phyloP scores from a whole-genome alignment of 2,888 invertebrate genomes.

The Octonoba sinensis region DNA sequence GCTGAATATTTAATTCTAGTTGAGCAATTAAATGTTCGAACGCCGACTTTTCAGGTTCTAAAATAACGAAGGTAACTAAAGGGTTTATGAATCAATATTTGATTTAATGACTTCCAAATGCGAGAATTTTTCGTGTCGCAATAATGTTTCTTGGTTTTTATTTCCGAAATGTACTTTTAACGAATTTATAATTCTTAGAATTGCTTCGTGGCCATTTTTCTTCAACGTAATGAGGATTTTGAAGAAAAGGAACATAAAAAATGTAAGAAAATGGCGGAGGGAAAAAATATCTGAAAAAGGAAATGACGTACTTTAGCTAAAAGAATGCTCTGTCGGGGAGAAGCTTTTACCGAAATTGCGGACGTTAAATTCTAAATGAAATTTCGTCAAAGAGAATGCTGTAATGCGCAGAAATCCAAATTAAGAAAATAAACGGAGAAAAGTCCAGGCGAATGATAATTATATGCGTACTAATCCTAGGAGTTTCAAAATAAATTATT shows the following conservation, averaged over 20 bases:
- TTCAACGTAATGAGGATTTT: conserved; percentile 11
- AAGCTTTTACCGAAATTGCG: conserved; percentile 2
- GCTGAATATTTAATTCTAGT: conserved; percentile 5
- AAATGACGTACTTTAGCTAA: conserved; percentile 9
- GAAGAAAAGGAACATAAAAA: neutral
- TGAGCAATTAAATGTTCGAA: neutral
- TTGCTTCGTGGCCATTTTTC: conserved; percentile 19
- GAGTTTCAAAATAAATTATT: too few species aligned
- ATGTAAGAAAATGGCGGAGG: neutral
- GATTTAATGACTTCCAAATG: conserved; percentile 22
- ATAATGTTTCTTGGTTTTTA: conserved; percentile 18
- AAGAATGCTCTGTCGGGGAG: conserved; percentile 10
- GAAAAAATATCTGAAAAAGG: conserved; percentile 11
- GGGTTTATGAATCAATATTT: conserved; percentile 46
- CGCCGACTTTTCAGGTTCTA: neutral
- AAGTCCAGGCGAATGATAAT: too few species aligned
- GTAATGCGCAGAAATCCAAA: conserved; percentile 4
- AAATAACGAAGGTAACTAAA: conserved; percentile 25
- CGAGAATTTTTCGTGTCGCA: conserved; percentile 26
- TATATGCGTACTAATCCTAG: too few species aligned
- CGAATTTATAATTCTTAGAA: conserved; percentile 10
- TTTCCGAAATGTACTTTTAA: conserved; percentile 13
- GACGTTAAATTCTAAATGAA: conserved; percentile 17
- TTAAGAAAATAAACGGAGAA: conserved; percentile 2
- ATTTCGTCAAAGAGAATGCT: conserved; percentile 2